Evolutionary conservation across 2,888 invertebrate species (phyloP), one percentile per base, ranked within the genome.

Genomic region (Drosophila gaucha): DNA sequence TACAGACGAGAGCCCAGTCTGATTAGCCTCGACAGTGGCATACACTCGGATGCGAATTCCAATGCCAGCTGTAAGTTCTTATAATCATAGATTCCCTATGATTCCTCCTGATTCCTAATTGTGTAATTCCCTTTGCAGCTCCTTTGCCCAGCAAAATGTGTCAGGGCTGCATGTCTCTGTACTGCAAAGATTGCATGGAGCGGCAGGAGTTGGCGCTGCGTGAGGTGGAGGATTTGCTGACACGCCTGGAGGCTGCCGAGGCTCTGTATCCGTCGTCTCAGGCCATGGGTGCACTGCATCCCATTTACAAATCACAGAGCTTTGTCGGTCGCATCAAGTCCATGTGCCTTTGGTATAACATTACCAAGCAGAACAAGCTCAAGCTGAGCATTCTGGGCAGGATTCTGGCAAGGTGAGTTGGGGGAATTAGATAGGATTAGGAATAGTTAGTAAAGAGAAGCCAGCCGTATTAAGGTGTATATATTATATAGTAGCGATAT

Each of bases 311-410:
- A 66, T 91, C 90, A 22, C 90, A 89, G 59, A 87, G 83, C 56
- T 92, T 91, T 82, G 89, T 92, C 39, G 91, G 90, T 2, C 90
- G 90, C 33, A 92, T 92, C 28, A 92, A 94, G 92, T 95, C 97
- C 10, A 95, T 98, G 94, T 97, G 96, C 87, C 93, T 97, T 2
- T 98, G 98, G 98, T 96, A 96, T 91, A 98, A 98, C 92, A 95
- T 96, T 90, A 96, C 96, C 0, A 94, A 94, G 78, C 96, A 97
- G 91, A 95, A 97, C 91, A 94, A 96, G 49, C 93, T 97, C 54
- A 97, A 96, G 91, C 92, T 98, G 74, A 93, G 95, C 67, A 95
- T 96, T 66, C 92, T 96, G 82, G 95, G 95, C 0, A 94, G 94
- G 89, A 93, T 96, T 83, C 90, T 96, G 68, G 90, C 91, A 36